Percentiles rank a stretch among this genome's conserved stretches.
Evolutionary conservation across 2,888 invertebrate genomes (phyloP).

Genomic region (Nebria brevicollis): DNA sequence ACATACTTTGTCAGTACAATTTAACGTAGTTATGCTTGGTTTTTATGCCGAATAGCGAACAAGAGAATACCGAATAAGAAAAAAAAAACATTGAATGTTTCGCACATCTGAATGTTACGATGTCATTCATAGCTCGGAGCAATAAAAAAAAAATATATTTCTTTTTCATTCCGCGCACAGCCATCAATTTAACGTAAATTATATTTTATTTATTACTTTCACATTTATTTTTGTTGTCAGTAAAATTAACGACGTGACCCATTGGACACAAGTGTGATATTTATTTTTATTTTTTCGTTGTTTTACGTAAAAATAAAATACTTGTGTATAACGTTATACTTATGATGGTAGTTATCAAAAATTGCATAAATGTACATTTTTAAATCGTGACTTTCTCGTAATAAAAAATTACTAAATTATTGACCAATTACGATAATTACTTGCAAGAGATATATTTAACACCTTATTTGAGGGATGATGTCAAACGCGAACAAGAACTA

Average conservation of each 20-base stretch:
- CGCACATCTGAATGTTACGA: constrained; percentile 13
- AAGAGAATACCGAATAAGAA: neutral
- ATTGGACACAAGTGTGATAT: constrained; percentile 4
- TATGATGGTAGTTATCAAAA: constrained; percentile 18
- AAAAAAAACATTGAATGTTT: neutral
- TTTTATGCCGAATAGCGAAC: neutral
- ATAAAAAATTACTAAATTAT: neutral
- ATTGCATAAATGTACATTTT: constrained; percentile 18
- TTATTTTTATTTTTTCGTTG: neutral
- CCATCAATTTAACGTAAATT: constrained; percentile 26
- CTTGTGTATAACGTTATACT: neutral
- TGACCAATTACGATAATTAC: neutral
- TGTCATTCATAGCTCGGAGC: constrained; percentile 21
- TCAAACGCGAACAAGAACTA: too few relatives aligned
- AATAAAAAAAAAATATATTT: neutral
- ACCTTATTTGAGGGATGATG: too few relatives aligned
- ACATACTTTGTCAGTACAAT: neutral
- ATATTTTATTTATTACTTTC: constrained; percentile 36
- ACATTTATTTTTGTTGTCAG: constrained; percentile 33
- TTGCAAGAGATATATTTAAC: too few relatives aligned
- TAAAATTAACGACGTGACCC: constrained; percentile 27
- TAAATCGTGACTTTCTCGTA: constrained; percentile 15
- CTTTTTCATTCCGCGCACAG: constrained; percentile 13
- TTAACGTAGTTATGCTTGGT: neutral
- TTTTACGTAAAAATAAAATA: constrained; percentile 3